Conservation (phyloP, 2,113 vertebrate genomes). For the Callipepla squamata region DNA sequence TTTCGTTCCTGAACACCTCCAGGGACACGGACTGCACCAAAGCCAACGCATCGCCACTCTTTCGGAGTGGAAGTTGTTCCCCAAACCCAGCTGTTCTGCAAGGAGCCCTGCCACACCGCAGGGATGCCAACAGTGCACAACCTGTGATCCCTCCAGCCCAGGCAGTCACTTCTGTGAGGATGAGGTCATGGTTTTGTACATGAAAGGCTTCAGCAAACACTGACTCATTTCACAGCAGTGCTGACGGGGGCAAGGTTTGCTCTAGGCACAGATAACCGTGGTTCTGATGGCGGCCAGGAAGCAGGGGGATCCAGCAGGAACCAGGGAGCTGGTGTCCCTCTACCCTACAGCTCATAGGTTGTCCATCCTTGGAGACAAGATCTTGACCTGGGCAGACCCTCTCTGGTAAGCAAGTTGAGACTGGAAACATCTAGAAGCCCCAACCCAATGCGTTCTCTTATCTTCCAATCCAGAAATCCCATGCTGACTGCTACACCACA, state of each 20-base stretch:
- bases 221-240: not conserved
- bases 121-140: not conserved
- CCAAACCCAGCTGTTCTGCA: not conserved
- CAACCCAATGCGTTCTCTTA: not conserved
- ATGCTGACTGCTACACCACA: not conserved
- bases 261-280: not conserved
- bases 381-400: not conserved
- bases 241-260: constrained; percentile 11
- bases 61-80: too few species aligned
- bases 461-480: not conserved
- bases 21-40: too few species aligned
- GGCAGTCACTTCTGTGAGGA: not conserved
- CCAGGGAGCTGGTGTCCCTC: not conserved
- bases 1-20: too few species aligned
- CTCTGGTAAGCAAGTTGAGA: not conserved
- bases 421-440: not conserved
- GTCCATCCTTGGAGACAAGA: not conserved
- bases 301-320: not conserved
- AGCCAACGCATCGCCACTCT: too few species aligned
- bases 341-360: not conserved
- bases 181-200: not conserved
- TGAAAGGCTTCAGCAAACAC: constrained; percentile 35
- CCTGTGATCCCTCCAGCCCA: not conserved
- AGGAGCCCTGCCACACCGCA: fast-evolving
- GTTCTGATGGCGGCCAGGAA: not conserved